Percentiles rank a stretch among this genome's conserved stretches.
Evolutionary conservation across 2,797 vertebrate genomes (phyloP).

Genomic region (Lindbergichthys nudifrons): DNA sequence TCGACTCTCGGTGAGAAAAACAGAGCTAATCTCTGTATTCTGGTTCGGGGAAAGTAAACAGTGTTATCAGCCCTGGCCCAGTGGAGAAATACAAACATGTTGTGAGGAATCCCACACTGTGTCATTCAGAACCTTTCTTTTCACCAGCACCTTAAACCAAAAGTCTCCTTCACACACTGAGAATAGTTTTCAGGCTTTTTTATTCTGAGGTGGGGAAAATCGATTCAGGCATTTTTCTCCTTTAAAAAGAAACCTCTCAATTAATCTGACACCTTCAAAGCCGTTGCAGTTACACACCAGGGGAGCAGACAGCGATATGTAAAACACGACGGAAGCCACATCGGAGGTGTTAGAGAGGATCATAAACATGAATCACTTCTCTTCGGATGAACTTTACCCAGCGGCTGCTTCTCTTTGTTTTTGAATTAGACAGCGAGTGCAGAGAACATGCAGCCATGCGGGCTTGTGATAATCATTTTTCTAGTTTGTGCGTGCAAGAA

Average conservation of each 20-base stretch:
- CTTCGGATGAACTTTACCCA: slow-evolving; percentile 55
- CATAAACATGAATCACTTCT: slow-evolving; percentile 45
- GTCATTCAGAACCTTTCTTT: slow-evolving; percentile 44
- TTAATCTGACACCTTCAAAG: slow-evolving; percentile 75
- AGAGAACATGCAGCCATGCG: slow-evolving; percentile 7
- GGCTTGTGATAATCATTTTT: slow-evolving; percentile 39
- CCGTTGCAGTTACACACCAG: slow-evolving; percentile 27
- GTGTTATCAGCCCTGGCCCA: slow-evolving; percentile 69
- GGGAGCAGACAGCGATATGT: slow-evolving; percentile 45
- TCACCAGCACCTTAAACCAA: slow-evolving; percentile 44
- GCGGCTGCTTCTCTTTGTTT: slow-evolving; percentile 49
- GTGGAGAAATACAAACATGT: slow-evolving; percentile 62
- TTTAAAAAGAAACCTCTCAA: slow-evolving; percentile 48
- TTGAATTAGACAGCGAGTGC: slow-evolving; percentile 24
- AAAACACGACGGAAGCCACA: slow-evolving; percentile 47
- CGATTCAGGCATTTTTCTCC: slow-evolving; percentile 34
- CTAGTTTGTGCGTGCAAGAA: slow-evolving; percentile 4
- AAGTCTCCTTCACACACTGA: slow-evolving; percentile 43
- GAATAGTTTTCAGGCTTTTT: slow-evolving; percentile 27
- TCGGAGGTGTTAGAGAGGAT: slow-evolving; percentile 54
- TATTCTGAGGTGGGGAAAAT: slow-evolving; percentile 48
- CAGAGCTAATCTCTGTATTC: slow-evolving; percentile 64
- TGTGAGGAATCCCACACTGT: slow-evolving; percentile 52
- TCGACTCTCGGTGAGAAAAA: slow-evolving; percentile 42
- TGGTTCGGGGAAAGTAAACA: slow-evolving; percentile 59